Conservation (phyloP, 2,113 vertebrate species). For the Urocitellus parryii region DNA sequence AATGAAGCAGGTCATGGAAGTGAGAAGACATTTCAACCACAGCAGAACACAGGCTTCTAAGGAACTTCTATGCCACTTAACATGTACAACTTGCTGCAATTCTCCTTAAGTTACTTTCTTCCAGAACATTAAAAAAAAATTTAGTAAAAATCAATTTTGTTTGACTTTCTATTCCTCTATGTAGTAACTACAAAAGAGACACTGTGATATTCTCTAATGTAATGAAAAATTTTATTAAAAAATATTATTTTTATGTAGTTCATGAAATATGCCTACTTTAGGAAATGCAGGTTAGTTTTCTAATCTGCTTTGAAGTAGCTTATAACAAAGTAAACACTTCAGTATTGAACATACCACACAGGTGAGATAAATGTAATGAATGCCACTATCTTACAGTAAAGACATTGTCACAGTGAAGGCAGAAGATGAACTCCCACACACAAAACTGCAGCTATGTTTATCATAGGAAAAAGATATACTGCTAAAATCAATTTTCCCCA, state of each 20-base stretch:
- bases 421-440: neutral
- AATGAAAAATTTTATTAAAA: neutral
- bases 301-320: neutral
- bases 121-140: neutral
- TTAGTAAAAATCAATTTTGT: neutral
- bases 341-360: neutral
- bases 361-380: constrained; percentile 27
- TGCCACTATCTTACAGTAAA: neutral
- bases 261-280: constrained; percentile 29
- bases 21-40: constrained; percentile 73
- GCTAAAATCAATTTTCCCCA: neutral
- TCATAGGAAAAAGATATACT: neutral
- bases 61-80: constrained; percentile 14
- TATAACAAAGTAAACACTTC: constrained; percentile 38
- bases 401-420: constrained; percentile 4
- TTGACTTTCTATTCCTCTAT: neutral
- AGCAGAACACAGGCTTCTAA: constrained; percentile 68
- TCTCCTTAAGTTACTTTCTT: constrained; percentile 10
- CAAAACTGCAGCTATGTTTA: neutral
- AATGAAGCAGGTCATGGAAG: constrained; percentile 58
- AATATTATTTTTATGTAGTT: constrained; percentile 24
- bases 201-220: neutral
- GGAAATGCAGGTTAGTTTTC: neutral
- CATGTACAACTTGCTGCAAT: neutral
- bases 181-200: neutral